These are phyloP conservation scores for Pteruthius melanotis DNA, from an alignment of 2,113 vertebrate genomes.

Conservation along the genomic window DNA sequence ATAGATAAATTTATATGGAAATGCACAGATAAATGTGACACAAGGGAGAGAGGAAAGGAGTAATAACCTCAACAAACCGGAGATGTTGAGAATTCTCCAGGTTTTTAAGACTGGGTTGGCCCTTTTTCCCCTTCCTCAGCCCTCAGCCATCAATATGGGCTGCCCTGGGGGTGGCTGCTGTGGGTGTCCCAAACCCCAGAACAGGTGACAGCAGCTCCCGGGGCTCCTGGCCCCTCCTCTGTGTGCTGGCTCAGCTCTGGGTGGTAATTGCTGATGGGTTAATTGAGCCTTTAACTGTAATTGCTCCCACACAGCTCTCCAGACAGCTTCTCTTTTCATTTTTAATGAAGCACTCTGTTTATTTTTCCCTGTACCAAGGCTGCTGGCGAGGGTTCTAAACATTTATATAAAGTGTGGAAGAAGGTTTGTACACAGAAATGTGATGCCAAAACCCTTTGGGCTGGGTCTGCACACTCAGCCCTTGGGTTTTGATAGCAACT, in stretches of 20 bases:
- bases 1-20: background rate
- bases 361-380: conserved; percentile 82
- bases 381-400: conserved; percentile 79
- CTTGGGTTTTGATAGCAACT: conserved; percentile 32
- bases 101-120: background rate
- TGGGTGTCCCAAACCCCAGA: background rate
- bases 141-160: fast-evolving
- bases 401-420: conserved; percentile 94
- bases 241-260: background rate
- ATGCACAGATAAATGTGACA: background rate
- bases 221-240: background rate
- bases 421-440: conserved; percentile 87
- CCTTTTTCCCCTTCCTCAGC: background rate
- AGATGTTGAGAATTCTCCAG: background rate
- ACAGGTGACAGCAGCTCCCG: background rate
- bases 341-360: conserved; percentile 76
- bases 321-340: conserved; percentile 25
- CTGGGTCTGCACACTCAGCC: conserved; percentile 34
- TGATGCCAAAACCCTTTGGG: conserved; percentile 22
- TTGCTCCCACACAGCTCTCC: conserved; percentile 15
- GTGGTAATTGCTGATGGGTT: conserved; percentile 2
- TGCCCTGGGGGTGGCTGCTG: background rate
- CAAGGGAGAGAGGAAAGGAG: background rate
- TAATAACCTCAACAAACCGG: background rate
- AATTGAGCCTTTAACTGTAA: conserved; percentile 10